These are phyloP conservation scores for Drosophila emarginata DNA, from an alignment of 2,888 invertebrate genomes.

Conservation along the genomic window DNA sequence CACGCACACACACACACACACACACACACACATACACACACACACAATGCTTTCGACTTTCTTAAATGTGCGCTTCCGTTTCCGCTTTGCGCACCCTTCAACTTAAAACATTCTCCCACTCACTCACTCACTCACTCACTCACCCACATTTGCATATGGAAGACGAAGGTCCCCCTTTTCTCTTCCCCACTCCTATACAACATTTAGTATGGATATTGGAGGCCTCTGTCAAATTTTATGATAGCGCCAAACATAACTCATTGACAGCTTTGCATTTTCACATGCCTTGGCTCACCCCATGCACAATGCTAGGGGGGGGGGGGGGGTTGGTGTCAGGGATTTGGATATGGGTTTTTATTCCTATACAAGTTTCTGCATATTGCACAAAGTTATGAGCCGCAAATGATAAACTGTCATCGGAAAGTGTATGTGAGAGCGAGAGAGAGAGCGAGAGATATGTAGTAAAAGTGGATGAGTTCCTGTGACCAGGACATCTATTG, in stretches of 20 bases:
- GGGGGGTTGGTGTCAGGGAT: conserved; percentile 16
- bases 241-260: conserved; percentile 79
- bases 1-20: conserved; percentile 13
- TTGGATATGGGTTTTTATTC: no score
- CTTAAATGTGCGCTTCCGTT: conserved; percentile 68
- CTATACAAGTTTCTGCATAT: conserved; percentile 63
- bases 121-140: neutral
- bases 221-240: conserved; percentile 79
- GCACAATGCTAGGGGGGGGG: conserved; percentile 16
- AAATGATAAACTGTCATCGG: conserved; percentile 67
- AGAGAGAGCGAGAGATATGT: neutral
- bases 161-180: conserved; percentile 9
- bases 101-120: conserved; percentile 1
- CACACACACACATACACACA: conserved; percentile 1
- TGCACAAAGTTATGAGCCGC: conserved; percentile 78
- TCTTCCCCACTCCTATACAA: neutral
- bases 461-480: neutral
- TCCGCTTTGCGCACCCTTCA: conserved; percentile 47
- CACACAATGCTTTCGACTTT: conserved; percentile 63
- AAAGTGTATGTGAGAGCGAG: neutral
- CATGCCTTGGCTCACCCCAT: conserved; percentile 54
- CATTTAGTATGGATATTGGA: neutral
- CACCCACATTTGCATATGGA: conserved; percentile 32
- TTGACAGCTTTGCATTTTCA: conserved; percentile 77
- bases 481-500: conserved; percentile 44